These are phyloP conservation scores for Varanus komodoensis DNA, from an alignment of 2,113 vertebrate genomes.

Conservation along the genomic window DNA sequence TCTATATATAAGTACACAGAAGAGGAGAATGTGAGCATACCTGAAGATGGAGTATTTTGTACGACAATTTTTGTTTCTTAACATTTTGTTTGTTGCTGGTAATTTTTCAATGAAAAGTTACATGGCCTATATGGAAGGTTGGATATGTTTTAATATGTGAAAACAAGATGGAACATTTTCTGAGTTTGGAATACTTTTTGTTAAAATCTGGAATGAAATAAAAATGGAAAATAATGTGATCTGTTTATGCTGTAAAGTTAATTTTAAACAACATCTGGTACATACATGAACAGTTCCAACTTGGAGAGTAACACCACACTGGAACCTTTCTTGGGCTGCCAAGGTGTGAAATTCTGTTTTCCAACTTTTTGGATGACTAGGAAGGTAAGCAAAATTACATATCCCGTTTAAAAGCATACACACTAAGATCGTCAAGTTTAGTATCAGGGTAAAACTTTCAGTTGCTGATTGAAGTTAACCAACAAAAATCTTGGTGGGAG, in stretches of 20 bases:
- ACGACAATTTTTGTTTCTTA: slow-evolving; percentile 59
- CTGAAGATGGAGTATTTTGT: slow-evolving; percentile 43
- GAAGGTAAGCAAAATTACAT: slow-evolving; percentile 21
- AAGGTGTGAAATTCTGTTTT: slow-evolving; percentile 11
- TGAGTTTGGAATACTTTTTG: slow-evolving; percentile 45
- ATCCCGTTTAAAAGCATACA: slow-evolving; percentile 5
- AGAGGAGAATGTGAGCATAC: slow-evolving; percentile 92
- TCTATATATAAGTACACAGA: slow-evolving; percentile 99
- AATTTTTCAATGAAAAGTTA: slow-evolving; percentile 36
- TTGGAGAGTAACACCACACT: slow-evolving; percentile 18
- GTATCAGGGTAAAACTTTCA: slow-evolving; percentile 14
- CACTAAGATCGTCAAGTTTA: not conserved
- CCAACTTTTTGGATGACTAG: not conserved
- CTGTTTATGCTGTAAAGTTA: slow-evolving; percentile 31
- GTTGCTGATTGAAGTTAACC: slow-evolving; percentile 18
- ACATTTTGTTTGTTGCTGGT: slow-evolving; percentile 62
- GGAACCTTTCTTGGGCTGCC: slow-evolving; percentile 17
- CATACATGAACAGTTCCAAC: slow-evolving; percentile 21
- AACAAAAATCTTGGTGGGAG: slow-evolving; percentile 1
- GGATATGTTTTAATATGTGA: slow-evolving; percentile 49
- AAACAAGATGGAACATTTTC: slow-evolving; percentile 36
- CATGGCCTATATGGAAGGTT: not conserved
- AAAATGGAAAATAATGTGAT: slow-evolving; percentile 30
- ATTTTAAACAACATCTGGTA: slow-evolving; percentile 48
- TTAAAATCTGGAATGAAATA: slow-evolving; percentile 50